phyloP scores from a whole-genome alignment of 1,140 invertebrate genomes.

The Luehdorfia chinensis region DNA sequence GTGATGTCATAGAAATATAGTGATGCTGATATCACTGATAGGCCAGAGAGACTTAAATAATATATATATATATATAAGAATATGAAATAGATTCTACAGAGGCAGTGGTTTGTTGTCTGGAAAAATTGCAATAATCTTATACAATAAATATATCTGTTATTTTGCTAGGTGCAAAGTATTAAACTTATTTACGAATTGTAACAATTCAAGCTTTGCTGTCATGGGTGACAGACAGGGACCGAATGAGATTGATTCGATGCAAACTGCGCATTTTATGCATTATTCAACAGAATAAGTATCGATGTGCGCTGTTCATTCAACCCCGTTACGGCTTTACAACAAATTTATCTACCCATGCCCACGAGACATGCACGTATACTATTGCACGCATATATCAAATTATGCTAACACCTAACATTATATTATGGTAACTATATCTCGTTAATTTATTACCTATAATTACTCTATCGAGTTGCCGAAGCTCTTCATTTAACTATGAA shows the following conservation, averaged over 20 bases:
- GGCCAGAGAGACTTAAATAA: no score
- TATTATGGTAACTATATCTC: slow-evolving; percentile 65
- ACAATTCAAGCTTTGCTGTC: no score
- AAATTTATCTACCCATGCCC: slow-evolving; percentile 28
- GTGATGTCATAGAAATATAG: background rate
- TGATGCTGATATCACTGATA: background rate
- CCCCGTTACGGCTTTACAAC: slow-evolving; percentile 39
- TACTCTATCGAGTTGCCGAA: slow-evolving; percentile 44
- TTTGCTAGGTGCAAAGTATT: no score
- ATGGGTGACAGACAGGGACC: no score
- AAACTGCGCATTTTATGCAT: no score
- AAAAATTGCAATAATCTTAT: no score
- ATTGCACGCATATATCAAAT: slow-evolving; percentile 69
- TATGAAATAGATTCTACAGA: no score
- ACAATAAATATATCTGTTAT: no score
- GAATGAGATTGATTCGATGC: no score
- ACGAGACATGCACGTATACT: slow-evolving; percentile 44
- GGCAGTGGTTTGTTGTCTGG: no score
- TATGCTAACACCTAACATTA: slow-evolving; percentile 62
- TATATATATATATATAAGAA: no score
- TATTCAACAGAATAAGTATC: slow-evolving; percentile 2
- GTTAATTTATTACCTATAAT: slow-evolving; percentile 50
- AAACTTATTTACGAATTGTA: no score
- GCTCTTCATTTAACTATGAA: slow-evolving; percentile 36
- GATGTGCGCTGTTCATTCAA: slow-evolving; percentile 20